phyloP scores from a whole-genome alignment of 2,888 invertebrate species.

The Lymantria dispar region DNA sequence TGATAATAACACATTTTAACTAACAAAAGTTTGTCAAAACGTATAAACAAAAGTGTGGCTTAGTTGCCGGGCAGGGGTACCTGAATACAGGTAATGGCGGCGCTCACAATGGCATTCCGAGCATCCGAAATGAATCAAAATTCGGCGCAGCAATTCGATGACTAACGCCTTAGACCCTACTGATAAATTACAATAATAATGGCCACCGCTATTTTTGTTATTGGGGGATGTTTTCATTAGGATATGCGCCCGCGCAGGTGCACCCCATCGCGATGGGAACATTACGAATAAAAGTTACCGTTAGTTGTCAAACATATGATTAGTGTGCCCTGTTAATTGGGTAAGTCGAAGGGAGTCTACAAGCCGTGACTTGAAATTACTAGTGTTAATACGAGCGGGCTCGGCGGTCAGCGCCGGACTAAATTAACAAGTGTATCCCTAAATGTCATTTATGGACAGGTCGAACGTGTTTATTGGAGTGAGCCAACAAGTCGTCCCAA shows the following conservation, averaged over 20 bases:
- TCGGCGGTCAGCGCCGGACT: constrained; percentile 11
- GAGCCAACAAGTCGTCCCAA: constrained; percentile 58
- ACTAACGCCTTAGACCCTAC: constrained; percentile 55
- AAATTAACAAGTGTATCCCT: constrained; percentile 61
- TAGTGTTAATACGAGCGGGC: constrained; percentile 13
- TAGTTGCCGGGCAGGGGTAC: constrained; percentile 24
- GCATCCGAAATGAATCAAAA: constrained; percentile 78
- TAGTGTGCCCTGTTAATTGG: constrained; percentile 36
- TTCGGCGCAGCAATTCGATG: constrained; percentile 59
- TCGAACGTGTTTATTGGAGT: constrained; percentile 68
- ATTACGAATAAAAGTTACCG: constrained; percentile 36
- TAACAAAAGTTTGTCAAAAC: constrained; percentile 67
- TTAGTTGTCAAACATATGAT: constrained; percentile 55
- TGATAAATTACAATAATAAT: constrained; percentile 74
- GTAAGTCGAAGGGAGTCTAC: constrained; percentile 25
- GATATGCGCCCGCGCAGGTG: constrained; percentile 57
- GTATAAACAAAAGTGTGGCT: constrained; percentile 60
- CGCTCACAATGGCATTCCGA: constrained; percentile 77
- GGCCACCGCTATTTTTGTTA: constrained; percentile 63
- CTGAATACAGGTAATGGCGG: constrained; percentile 68
- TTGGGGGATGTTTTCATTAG: constrained; percentile 74
- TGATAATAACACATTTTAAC: constrained; percentile 65
- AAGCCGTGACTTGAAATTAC: constrained; percentile 21
- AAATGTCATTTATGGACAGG: constrained; percentile 67
- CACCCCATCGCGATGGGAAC: constrained; percentile 12